Base-by-base conservation (phyloP, 2,888 invertebrate species). In the Euproctis similis region DNA sequence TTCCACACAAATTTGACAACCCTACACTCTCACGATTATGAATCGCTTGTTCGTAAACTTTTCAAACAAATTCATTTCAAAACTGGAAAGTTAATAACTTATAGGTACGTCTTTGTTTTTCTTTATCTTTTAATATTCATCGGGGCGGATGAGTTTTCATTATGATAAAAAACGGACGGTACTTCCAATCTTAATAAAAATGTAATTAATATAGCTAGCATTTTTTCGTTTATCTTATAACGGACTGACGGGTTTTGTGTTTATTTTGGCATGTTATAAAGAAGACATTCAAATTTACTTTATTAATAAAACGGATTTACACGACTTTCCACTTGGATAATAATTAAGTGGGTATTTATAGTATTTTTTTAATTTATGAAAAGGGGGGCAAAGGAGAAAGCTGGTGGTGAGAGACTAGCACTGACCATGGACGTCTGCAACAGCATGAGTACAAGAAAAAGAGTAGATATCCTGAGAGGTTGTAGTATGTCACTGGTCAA, bases 41-140 rank as follows among this genome's bases (percentile, higher is more conserved):
- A 36, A 44, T 46, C 39, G 21, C 25, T 28, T 20, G 26, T 25
- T 34, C 24, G 19, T n/a, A 29, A 34, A 39, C 20, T 36, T 34
- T 30, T 30, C 7, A 24, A 30, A 40, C 27, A 24, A 34, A 37
- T 31, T 42, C 20, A 9, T 31, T 30, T 24, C 27, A 32, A 28
- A 36, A n/a, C n/a, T 8, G 28, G 25, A 26, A 20, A 22, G 12
- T 38, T 30, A 21, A 25, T 32, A 33, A 25, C 13, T 28, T 22
- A 17, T 10, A 27, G n/a, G n/a, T n/a, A n/a, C n/a, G n/a, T n/a
- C n/a, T n/a, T n/a, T n/a, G 8, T 9, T 17, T 24, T 30, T 30
- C 24, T 19, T 8, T 19, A 4, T 8, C 8, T 19, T 24, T 24
- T 13, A 12, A 11, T 17, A 28, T 32, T 12, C 26, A 22, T 23